Evolutionary conservation across 92 coral and sea anemone genomes (phyloP).

Genomic region (Pocillopora grandis): DNA sequence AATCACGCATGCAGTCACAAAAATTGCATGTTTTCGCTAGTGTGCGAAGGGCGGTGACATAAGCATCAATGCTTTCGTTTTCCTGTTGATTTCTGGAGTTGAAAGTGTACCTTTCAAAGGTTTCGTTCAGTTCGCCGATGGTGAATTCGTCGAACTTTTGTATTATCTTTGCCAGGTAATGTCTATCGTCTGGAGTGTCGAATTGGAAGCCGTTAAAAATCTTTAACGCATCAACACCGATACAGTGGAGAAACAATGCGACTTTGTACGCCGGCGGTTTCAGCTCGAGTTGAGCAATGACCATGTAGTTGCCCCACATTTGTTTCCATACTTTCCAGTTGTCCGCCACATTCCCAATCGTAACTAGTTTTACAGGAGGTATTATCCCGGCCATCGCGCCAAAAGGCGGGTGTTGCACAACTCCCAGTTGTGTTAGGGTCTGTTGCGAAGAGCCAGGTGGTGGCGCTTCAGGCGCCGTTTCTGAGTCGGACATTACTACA

Average conservation of each 20-base stretch:
- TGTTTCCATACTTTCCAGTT: conserved; percentile 31
- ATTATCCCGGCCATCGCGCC: conserved; percentile 18
- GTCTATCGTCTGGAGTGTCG: conserved; percentile 17
- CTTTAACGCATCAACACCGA: conserved; percentile 54
- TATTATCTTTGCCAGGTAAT: conserved; percentile 26
- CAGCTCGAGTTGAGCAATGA: conserved; percentile 12
- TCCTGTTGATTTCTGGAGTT: conserved; percentile 40
- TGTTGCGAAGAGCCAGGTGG: neutral
- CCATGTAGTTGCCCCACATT: conserved; percentile 29
- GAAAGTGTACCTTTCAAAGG: conserved; percentile 36
- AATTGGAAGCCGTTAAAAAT: conserved; percentile 50
- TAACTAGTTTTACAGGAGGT: conserved; percentile 6
- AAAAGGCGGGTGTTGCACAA: conserved; percentile 20
- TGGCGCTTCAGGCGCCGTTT: neutral
- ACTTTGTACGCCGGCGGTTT: conserved; percentile 34
- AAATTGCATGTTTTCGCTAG: conserved; percentile 46
- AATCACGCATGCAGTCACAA: conserved; percentile 33
- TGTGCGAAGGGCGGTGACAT: conserved; percentile 32
- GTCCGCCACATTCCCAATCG: conserved; percentile 11
- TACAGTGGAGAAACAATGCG: conserved; percentile 58
- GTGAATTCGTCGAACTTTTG: conserved; percentile 54
- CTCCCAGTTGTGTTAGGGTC: neutral
- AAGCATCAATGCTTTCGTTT: conserved; percentile 40
- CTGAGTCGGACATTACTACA: neutral
- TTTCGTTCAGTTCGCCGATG: conserved; percentile 45